phyloP scores from a whole-genome alignment of 1,140 invertebrate species.

The Hycleus phaleratus region DNA sequence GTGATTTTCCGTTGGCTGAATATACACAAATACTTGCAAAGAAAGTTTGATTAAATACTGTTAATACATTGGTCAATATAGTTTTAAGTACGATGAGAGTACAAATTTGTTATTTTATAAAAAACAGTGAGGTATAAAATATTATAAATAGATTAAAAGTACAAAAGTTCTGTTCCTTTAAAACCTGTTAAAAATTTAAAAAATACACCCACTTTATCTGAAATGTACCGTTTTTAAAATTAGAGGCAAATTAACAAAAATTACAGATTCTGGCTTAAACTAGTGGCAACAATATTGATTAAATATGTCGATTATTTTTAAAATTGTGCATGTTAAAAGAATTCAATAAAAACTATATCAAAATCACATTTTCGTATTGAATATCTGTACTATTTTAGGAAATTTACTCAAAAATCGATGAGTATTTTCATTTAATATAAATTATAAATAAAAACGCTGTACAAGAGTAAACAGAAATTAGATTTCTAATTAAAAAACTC shows the following conservation, averaged over 20 bases:
- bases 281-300: too few species aligned
- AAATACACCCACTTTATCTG: background rate
- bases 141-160: slow-evolving; percentile 25
- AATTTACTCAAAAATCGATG: too few species aligned
- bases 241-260: background rate
- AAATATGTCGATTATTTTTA: background rate
- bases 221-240: too few species aligned
- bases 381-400: slow-evolving; percentile 3
- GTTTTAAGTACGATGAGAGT: slow-evolving; percentile 22
- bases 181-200: background rate
- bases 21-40: slow-evolving; percentile 16
- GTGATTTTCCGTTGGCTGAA: slow-evolving; percentile 13
- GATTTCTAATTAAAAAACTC: background rate
- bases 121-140: slow-evolving; percentile 36
- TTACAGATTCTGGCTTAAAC: too few species aligned
- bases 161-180: slow-evolving; percentile 22
- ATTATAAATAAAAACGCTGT: background rate
- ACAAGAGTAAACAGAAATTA: slow-evolving; percentile 5
- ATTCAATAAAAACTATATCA: slow-evolving; percentile 9
- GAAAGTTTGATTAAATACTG: slow-evolving; percentile 26
- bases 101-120: slow-evolving; percentile 10
- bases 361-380: slow-evolving; percentile 12
- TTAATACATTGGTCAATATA: slow-evolving; percentile 29
- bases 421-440: too few species aligned
- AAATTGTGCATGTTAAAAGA: slow-evolving; percentile 8